phyloP scores from a whole-genome alignment of 2,113 vertebrate species.

The Chionodraco myersi region DNA sequence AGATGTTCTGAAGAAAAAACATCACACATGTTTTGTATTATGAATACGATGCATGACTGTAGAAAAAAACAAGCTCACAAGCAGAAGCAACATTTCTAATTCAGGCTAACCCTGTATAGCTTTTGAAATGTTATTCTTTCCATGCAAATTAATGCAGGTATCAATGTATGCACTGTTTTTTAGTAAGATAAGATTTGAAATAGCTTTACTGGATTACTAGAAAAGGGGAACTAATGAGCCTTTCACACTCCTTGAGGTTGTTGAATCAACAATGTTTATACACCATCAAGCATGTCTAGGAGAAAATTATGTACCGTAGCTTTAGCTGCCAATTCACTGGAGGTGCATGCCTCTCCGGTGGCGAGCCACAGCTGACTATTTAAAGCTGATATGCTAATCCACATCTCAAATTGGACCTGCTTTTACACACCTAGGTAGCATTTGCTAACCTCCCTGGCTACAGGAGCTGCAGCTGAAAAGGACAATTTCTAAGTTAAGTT shows the following conservation, averaged over 20 bases:
- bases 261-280: not conserved
- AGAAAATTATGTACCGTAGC: not conserved
- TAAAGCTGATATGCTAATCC: not conserved
- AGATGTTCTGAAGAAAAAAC: not conserved
- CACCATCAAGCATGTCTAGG: not conserved
- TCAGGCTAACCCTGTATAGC: not conserved
- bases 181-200: not conserved
- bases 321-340: not conserved
- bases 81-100: not conserved
- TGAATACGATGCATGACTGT: not conserved
- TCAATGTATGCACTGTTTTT: not conserved
- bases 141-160: not conserved
- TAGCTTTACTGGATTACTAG: not conserved
- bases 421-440: not conserved
- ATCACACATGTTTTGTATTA: not conserved
- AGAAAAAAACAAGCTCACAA: not conserved
- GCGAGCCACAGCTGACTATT: not conserved
- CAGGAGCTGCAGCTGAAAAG: not conserved
- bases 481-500: not conserved
- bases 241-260: not conserved
- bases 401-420: not conserved
- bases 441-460: not conserved
- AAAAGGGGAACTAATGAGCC: not conserved
- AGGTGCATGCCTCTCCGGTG: not conserved
- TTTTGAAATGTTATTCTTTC: not conserved